Base-by-base conservation (phyloP, 1,140 invertebrate genomes). In the Scaptomyza hsui region DNA sequence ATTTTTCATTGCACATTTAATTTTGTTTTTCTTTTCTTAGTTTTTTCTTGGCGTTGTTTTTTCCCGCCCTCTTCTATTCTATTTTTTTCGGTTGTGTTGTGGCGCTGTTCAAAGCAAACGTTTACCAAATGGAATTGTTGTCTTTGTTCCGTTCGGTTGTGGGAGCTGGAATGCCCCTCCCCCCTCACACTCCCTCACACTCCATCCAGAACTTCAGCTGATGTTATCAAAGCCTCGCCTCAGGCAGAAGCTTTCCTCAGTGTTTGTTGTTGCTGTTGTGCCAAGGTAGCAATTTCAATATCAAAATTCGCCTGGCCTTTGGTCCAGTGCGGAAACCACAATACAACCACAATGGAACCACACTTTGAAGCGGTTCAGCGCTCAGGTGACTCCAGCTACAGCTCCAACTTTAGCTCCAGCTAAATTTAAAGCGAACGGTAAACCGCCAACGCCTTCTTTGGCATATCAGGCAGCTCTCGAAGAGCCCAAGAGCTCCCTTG, bases 221-320 rank as follows among this genome's bases (percentile, higher is more conserved):
- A 85, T 85, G 67, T 85, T 85, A 85, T 85, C 80, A 85, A 68
- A 59, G 41, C 76, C 41, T 21, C 19, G 81, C 80, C 80, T 68
- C 56, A 37, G 81, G 80, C 81, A 74, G 64, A 85, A 86, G 79
- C 78, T 79, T 79, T 67, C 65, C 49, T 62, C 67, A 37, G 64
- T 47, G 64, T 32, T 67, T 45, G 41, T 37, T 45, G 19, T 26
- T 49, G 24, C 15, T 19, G 57, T 21, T 19, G 48, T 19, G 68
- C 80, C 81, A 85, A 80, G 80, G 80, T 85, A 85, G 80, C 81
- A 85, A 85, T 85, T 85, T 85, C 80, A 85, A 85, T 85, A 85
- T 85, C 76, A 79, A 85, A 85, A 85, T 85, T 73, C 73, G 64
- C 69, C 73, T 85, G 76, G 80, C 76, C 80, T 85, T 85, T 85